phyloP scores from a whole-genome alignment of 2,888 invertebrate species.

The Atherix ibis region DNA sequence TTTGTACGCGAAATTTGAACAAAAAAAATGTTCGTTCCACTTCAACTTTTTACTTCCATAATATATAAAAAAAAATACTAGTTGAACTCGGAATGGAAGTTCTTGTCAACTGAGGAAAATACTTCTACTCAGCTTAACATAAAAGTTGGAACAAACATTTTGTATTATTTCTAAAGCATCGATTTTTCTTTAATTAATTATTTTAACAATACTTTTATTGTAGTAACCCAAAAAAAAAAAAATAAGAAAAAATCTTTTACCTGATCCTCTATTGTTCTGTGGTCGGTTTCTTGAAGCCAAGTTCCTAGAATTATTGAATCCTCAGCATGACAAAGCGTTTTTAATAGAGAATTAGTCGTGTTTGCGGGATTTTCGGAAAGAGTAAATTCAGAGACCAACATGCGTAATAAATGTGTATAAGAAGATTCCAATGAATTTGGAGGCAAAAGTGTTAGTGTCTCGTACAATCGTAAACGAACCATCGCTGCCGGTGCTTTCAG shows the following conservation, averaged over 20 bases:
- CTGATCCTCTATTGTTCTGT: slow-evolving; percentile 93
- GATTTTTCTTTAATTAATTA: too few relatives aligned
- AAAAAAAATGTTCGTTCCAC: not conserved
- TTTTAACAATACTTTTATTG: too few relatives aligned
- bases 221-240: too few relatives aligned
- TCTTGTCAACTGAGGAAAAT: too few relatives aligned
- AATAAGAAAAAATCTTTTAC: slow-evolving; percentile 36
- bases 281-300: slow-evolving; percentile 92
- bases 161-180: too few relatives aligned
- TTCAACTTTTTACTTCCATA: slow-evolving; percentile 4
- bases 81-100: too few relatives aligned
- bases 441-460: slow-evolving; percentile 63
- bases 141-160: too few relatives aligned
- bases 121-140: too few relatives aligned
- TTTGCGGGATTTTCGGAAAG: slow-evolving; percentile 85
- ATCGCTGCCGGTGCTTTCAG: slow-evolving; percentile 89
- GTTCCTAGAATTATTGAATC: slow-evolving; percentile 86
- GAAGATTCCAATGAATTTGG: slow-evolving; percentile 68
- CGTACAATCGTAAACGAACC: slow-evolving; percentile 83
- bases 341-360: slow-evolving; percentile 70
- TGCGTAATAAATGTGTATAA: slow-evolving; percentile 74
- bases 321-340: slow-evolving; percentile 72
- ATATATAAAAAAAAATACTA: too few relatives aligned
- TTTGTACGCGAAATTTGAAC: slow-evolving; percentile 3
- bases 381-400: slow-evolving; percentile 90